Base-by-base conservation (phyloP, 2,113 vertebrate species). In the Leiothrix lutea region DNA sequence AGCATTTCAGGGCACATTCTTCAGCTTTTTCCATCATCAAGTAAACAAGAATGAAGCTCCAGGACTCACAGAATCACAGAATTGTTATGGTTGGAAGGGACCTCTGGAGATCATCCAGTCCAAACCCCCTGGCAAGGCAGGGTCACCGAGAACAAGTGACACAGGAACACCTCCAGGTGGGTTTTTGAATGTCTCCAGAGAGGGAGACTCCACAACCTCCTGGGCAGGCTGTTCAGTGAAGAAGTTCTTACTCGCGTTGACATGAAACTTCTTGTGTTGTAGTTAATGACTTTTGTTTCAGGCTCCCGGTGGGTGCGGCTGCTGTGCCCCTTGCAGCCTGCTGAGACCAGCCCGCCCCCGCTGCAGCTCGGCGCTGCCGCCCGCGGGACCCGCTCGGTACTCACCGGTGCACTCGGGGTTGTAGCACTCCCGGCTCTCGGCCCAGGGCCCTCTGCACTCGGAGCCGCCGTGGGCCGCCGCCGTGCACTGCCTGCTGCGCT, bases 331-430 rank as follows among this genome's bases (percentile, higher is more conserved):
- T 11, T 2, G 12, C 25, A 28, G 29, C 15, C 48, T 1, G 2
- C 47, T 6, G n/a, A 21, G 48, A 45, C 26, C 42, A 0, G 18
- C 7, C 45, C 42, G 42, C 42, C 42, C 42, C 29, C 5, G n/a
- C 14, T 3, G 4, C 29, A 1, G 44, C 53, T 3, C 2, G 19
- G 53, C 14, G n/a, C n/a, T n/a, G n/a, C n/a, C 6, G 64, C 8
- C 14, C 4, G 5, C 40, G 0, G n/a, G 8, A 1, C 5, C 14
- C 6, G 6, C 69, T 10, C 2, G 0, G 11, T 35, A 97, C 97
- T 97, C 98, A 99, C 99, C 99, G 93, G 99, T 99, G 92, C 99
- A 99, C 82, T 99, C 99, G 2, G 99, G 98, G 96, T 99, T 99
- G 90, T 98, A 97, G 98, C 99, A 99, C 97, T 99, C 99, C 86